Conservation (phyloP, 2,113 vertebrate species). For the Paracanthobrama guichenoti region DNA sequence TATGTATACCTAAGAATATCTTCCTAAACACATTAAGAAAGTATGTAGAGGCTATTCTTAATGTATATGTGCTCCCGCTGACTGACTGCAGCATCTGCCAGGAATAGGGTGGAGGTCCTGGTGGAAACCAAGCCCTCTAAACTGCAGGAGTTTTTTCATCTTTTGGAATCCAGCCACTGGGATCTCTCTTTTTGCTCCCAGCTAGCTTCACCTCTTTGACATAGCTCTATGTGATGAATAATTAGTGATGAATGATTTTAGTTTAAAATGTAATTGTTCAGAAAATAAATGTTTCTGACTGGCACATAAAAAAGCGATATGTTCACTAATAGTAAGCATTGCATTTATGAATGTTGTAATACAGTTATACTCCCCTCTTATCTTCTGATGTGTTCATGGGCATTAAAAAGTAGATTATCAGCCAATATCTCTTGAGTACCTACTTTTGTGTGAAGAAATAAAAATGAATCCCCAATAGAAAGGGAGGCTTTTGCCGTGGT, state of each 20-base stretch:
- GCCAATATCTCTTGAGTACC: neutral
- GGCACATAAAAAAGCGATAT: neutral
- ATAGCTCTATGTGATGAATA: conserved; percentile 1
- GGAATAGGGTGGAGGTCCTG: conserved; percentile 20
- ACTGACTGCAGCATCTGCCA: conserved; percentile 36
- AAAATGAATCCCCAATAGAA: neutral
- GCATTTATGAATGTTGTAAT: neutral
- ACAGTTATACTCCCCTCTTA: too few relatives aligned
- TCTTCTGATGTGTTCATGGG: neutral
- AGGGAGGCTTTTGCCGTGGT: conserved; percentile 24
- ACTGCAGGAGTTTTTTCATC: conserved; percentile 33
- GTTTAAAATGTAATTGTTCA: neutral
- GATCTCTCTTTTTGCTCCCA: conserved; percentile 1
- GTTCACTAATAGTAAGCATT: neutral
- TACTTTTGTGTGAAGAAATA: conserved; percentile 2
- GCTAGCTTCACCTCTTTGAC: conserved; percentile 2
- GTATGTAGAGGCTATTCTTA: conserved; percentile 34
- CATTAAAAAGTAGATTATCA: conserved; percentile 16
- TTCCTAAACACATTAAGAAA: conserved; percentile 48
- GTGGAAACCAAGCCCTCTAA: conserved; percentile 27
- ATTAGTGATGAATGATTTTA: neutral
- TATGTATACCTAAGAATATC: conserved; percentile 18
- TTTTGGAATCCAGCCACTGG: conserved; percentile 31
- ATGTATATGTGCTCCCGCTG: conserved; percentile 45
- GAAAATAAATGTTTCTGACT: neutral